phyloP scores from a whole-genome alignment of 2,113 vertebrate species.

The Megaceryle maxima region DNA sequence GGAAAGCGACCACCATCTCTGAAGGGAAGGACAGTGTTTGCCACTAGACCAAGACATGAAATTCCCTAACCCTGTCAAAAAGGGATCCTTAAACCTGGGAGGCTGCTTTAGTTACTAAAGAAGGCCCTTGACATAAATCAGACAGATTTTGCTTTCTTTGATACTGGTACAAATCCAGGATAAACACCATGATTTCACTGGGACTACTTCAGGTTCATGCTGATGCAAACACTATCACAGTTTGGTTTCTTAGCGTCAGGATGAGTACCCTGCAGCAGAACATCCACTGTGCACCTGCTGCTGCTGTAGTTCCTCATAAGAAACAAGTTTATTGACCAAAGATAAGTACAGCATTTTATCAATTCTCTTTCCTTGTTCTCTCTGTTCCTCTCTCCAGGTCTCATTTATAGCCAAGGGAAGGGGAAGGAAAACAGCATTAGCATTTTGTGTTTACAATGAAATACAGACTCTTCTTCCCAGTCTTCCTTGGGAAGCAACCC shows the following conservation, averaged over 20 bases:
- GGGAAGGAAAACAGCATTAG: neutral
- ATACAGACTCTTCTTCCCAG: neutral
- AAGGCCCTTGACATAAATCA: neutral
- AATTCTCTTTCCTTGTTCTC: neutral
- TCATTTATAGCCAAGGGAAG: neutral
- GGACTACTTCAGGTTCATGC: neutral
- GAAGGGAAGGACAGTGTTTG: neutral
- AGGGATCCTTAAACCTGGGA: neutral
- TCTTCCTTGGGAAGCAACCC: neutral
- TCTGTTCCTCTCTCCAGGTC: neutral
- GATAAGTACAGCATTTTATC: neutral
- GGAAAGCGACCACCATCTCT: neutral
- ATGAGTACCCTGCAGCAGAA: neutral
- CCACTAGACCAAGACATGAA: neutral
- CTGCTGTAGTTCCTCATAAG: neutral
- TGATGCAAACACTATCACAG: conserved; percentile 1
- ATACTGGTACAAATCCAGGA: neutral
- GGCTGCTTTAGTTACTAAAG: neutral
- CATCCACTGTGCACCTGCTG: neutral
- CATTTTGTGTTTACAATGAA: neutral
- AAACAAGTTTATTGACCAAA: neutral
- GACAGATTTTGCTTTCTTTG: neutral
- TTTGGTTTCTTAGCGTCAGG: neutral
- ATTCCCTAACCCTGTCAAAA: neutral
- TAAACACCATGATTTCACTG: neutral